Conservation (phyloP, 2,888 invertebrate genomes). For the Chrysopilus asiliformis region DNA sequence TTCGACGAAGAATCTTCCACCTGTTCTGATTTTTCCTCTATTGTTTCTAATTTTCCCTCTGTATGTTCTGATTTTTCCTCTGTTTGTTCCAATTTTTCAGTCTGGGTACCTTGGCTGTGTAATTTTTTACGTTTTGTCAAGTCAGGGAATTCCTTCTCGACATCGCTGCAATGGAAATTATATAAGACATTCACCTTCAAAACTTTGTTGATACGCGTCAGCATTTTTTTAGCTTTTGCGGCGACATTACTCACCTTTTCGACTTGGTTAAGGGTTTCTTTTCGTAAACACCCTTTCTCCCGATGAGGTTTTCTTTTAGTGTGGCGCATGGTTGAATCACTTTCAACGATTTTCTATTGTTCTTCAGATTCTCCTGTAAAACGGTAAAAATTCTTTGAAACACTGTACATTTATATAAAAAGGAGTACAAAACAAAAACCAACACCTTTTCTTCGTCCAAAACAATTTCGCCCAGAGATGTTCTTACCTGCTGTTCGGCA, state of each 20-base stretch:
- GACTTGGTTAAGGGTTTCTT: slow-evolving; percentile 43
- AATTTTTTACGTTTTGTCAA: slow-evolving; percentile 36
- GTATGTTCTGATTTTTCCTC: no score
- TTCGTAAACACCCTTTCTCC: slow-evolving; percentile 41
- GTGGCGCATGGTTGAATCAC: slow-evolving; percentile 55
- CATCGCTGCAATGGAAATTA: slow-evolving; percentile 25
- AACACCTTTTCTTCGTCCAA: no score
- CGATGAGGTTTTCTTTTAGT: slow-evolving; percentile 64
- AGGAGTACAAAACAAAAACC: neutral
- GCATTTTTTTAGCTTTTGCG: no score
- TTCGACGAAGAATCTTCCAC: no score
- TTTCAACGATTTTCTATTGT: slow-evolving; percentile 54
- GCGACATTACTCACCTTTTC: slow-evolving; percentile 35
- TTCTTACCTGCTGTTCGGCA: slow-evolving; percentile 30
- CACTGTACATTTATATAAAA: neutral
- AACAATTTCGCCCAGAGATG: neutral
- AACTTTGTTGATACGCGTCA: no score
- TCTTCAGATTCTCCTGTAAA: slow-evolving; percentile 43
- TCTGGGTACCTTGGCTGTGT: slow-evolving; percentile 39
- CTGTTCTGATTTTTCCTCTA: no score
- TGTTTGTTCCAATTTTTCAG: no score
- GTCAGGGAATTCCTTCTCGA: slow-evolving; percentile 19
- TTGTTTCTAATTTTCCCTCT: no score
- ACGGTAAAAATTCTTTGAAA: neutral
- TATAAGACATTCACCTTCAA: no score